phyloP scores from a whole-genome alignment of 2,888 invertebrate species.

The Agrochola litura region DNA sequence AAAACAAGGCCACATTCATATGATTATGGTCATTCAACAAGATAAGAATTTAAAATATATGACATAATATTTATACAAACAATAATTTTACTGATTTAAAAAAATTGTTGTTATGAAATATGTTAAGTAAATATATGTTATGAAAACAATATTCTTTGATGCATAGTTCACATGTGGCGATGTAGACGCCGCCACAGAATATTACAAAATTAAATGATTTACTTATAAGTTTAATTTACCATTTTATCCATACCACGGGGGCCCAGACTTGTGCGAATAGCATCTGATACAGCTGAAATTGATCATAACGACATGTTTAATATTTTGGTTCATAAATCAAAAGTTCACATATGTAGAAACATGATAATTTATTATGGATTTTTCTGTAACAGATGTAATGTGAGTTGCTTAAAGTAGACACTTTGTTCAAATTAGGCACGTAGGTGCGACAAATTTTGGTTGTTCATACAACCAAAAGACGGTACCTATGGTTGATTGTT shows the following conservation, averaged over 20 bases:
- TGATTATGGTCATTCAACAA: not conserved
- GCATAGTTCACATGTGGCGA: too few species aligned
- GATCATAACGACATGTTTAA: not conserved
- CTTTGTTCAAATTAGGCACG: not conserved
- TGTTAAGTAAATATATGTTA: not conserved
- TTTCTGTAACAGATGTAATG: not conserved
- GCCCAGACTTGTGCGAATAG: constrained; percentile 99
- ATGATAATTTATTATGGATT: not conserved
- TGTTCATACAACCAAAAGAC: not conserved
- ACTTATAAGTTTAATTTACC: constrained; percentile 89
- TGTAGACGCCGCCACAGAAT: not conserved
- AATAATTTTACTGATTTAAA: not conserved
- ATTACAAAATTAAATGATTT: not conserved
- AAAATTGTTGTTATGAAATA: not conserved
- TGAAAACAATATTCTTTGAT: not conserved
- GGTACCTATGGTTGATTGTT: not conserved
- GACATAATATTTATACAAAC: not conserved
- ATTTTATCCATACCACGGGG: constrained; percentile 99
- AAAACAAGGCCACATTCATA: not conserved
- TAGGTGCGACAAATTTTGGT: not conserved
- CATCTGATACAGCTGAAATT: constrained; percentile 98
- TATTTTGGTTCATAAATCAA: not conserved
- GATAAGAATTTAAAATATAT: not conserved
- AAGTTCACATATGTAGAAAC: not conserved
- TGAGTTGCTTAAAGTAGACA: not conserved